These are phyloP conservation scores for roundworm (Caenorhabditis elegans) DNA, from an alignment of 1,140 invertebrate species.

Conservation along the genomic window WBcel235 BX284604.4:9334001-9334500, in stretches of 20 bases:
- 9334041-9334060: not conserved
- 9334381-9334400: not conserved
- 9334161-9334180: conserved; percentile 4
- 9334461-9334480: not conserved
- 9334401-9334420: not conserved
- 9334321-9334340: conserved; percentile 17
- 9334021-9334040: not conserved
- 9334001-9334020: not conserved
- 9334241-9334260: not conserved
- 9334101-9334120: not conserved
- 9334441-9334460: too few species aligned
- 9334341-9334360: conserved; percentile 4
- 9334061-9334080: conserved; percentile 10
- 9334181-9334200: not conserved
- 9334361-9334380: not conserved
- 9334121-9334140: not conserved
- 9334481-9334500: conserved; percentile 1
- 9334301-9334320: not conserved
- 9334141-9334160: not conserved
- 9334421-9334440: not conserved
- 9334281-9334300: not conserved
- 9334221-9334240: too few species aligned
- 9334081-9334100: not conserved
- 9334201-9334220: not conserved
- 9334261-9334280: not conserved